phyloP scores from a whole-genome alignment of 1,140 invertebrate genomes.

The Arion vulgaris region DNA sequence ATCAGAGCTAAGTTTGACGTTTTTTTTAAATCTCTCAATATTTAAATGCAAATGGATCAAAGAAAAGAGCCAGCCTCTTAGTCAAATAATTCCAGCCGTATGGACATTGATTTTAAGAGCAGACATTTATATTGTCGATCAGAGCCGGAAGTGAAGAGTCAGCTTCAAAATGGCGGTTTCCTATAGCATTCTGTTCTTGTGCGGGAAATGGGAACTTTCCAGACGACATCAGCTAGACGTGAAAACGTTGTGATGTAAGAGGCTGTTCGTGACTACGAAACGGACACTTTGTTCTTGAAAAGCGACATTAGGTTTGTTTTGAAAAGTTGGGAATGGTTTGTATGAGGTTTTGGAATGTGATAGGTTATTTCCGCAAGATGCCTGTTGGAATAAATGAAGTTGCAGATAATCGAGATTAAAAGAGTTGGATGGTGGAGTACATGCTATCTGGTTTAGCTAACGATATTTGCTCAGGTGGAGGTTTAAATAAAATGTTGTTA shows the following conservation, averaged over 20 bases:
- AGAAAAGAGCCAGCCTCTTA: not conserved
- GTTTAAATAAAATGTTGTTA: no score
- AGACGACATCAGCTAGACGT: not conserved
- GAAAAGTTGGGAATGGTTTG: conserved; percentile 3
- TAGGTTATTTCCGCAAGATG: not conserved
- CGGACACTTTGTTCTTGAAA: not conserved
- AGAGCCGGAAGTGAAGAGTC: conserved; percentile 6
- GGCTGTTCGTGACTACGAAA: not conserved
- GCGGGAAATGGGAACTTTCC: not conserved
- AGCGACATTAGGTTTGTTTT: not conserved
- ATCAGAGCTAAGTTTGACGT: not conserved
- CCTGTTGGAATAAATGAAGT: conserved; percentile 2
- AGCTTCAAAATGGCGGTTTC: conserved; percentile 11
- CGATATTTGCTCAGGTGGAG: no score
- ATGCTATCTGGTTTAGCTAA: not conserved
- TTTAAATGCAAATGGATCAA: conserved; percentile 5
- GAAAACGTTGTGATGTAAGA: not conserved
- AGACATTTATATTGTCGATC: not conserved
- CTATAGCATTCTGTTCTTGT: not conserved
- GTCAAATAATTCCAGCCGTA: not conserved
- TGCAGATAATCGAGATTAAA: not conserved
- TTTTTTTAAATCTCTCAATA: not conserved
- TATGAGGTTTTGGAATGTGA: not conserved
- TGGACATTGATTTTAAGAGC: not conserved
- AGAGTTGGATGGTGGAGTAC: not conserved